phyloP scores from a whole-genome alignment of 2,113 vertebrate genomes.

The Kryptolebias marmoratus region DNA sequence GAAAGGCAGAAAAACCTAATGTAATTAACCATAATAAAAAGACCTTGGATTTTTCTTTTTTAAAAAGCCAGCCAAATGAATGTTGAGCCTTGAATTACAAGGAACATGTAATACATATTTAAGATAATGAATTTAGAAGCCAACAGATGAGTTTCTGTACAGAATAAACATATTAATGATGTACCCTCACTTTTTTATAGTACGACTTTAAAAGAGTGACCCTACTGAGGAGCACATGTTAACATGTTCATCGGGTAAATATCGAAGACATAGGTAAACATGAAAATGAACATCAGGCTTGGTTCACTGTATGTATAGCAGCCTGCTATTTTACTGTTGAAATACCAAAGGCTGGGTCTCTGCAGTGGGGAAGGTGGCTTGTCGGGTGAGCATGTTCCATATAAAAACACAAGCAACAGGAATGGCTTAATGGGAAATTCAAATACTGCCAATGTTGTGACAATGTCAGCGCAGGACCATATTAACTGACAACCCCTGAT shows the following conservation, averaged over 20 bases:
- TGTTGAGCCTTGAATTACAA: conserved; percentile 39
- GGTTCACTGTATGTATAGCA: background rate
- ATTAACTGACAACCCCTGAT: conserved; percentile 72
- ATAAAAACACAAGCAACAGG: conserved; percentile 63
- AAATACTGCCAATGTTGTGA: conserved; percentile 65
- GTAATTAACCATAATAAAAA: conserved; percentile 60
- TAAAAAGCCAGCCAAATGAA: conserved; percentile 56
- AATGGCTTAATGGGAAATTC: conserved; percentile 72
- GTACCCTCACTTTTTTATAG: conserved; percentile 33
- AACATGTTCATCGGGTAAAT: conserved; percentile 36
- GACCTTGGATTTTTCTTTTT: conserved; percentile 71
- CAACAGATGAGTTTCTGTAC: conserved; percentile 37
- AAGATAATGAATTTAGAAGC: conserved; percentile 69
- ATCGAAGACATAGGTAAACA: conserved; percentile 26
- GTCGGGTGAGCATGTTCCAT: conserved; percentile 61
- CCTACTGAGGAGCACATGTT: conserved; percentile 20
- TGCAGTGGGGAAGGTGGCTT: conserved; percentile 17
- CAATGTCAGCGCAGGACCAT: conserved; percentile 55
- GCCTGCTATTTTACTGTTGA: conserved; percentile 28
- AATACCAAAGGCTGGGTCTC: conserved; percentile 18
- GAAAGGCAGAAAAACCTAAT: conserved; percentile 54
- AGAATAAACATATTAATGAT: conserved; percentile 37
- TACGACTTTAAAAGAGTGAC: conserved; percentile 24
- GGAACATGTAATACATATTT: conserved; percentile 49
- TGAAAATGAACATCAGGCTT: conserved; percentile 41